These are phyloP conservation scores for Rhadina sibilatrix DNA, from an alignment of 2,113 vertebrate species.

Conservation along the genomic window DNA sequence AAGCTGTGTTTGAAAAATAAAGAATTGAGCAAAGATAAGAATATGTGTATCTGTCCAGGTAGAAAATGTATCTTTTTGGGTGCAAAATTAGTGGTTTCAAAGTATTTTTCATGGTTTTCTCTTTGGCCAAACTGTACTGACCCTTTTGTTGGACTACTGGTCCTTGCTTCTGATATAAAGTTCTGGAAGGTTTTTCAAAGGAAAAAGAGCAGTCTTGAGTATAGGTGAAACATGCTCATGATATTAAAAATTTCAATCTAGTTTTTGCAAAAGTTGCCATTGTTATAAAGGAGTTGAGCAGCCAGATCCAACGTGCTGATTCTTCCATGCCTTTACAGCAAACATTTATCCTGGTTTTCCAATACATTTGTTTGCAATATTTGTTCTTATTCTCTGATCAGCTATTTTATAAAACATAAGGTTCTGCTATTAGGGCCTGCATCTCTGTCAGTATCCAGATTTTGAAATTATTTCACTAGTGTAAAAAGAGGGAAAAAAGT, in stretches of 20 bases:
- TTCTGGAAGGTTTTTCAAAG: background rate
- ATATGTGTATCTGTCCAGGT: background rate
- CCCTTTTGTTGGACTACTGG: background rate
- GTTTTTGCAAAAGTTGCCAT: background rate
- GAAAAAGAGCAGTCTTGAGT: background rate
- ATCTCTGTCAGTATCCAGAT: background rate
- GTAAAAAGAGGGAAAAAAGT: background rate
- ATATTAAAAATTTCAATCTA: background rate
- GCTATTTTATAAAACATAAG: background rate
- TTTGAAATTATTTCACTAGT: background rate
- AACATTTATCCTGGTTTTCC: background rate
- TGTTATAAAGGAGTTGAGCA: background rate
- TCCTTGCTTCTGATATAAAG: background rate
- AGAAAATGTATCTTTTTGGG: background rate
- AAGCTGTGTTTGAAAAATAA: background rate
- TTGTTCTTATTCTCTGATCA: background rate
- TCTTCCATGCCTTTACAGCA: background rate
- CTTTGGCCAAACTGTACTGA: background rate
- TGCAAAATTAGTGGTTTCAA: background rate
- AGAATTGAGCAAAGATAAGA: background rate
- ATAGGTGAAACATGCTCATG: background rate
- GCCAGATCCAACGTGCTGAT: accelerated
- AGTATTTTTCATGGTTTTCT: background rate
- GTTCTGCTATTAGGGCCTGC: background rate
- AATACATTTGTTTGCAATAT: background rate